phyloP scores from a whole-genome alignment of 2,797 vertebrate genomes.

The Alauda arvensis region DNA sequence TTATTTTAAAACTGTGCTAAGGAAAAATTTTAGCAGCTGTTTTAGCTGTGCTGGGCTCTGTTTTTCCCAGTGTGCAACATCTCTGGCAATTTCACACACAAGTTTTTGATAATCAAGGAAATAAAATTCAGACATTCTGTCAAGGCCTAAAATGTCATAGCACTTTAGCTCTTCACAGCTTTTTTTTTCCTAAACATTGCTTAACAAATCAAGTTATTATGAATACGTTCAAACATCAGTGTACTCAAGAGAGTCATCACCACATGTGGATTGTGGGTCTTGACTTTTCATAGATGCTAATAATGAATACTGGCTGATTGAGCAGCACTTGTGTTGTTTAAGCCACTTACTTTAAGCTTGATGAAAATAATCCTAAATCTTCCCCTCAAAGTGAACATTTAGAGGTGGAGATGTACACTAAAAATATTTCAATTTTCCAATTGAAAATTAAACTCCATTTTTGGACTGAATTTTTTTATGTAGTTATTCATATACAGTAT shows the following conservation, averaged over 20 bases:
- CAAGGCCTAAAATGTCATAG: not conserved
- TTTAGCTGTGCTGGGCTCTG: not conserved
- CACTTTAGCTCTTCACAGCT: not conserved
- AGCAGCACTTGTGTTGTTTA: not conserved
- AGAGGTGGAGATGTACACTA: not conserved
- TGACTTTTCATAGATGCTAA: not conserved
- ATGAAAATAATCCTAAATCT: not conserved
- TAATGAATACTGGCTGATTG: fast-evolving
- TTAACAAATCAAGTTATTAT: not conserved
- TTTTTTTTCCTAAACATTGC: not conserved
- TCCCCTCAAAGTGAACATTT: not conserved
- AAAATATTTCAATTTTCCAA: not conserved
- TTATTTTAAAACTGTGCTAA: not conserved
- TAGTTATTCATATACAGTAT: not conserved
- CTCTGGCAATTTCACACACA: not conserved
- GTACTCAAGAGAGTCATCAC: not conserved
- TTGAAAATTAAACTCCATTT: not conserved
- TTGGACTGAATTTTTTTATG: not conserved
- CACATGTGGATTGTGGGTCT: not conserved
- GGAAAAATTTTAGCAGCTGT: not conserved
- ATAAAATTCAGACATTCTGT: not conserved
- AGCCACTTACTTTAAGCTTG: not conserved
- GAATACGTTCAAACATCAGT: not conserved
- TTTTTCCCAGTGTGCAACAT: not conserved
- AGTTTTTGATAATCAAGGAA: not conserved